Evolutionary conservation across 1,140 invertebrate species (phyloP).

Genomic region (Dryas iulia): DNA sequence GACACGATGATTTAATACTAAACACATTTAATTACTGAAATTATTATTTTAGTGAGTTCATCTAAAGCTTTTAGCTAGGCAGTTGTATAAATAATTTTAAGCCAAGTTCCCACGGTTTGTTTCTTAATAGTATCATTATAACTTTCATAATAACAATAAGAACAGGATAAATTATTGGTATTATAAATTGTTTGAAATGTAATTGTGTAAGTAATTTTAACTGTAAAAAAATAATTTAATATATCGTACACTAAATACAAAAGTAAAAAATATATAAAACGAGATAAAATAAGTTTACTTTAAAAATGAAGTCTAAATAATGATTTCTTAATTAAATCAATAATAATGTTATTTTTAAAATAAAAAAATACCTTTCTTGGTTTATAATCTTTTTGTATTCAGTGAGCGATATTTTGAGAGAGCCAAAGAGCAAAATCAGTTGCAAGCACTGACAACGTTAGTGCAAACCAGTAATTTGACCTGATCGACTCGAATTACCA

Average conservation of each 20-base stretch:
- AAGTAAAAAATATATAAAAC: no score
- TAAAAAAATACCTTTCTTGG: no score
- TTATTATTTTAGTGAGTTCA: background rate
- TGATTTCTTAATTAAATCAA: no score
- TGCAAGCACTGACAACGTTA: slow-evolving; percentile 13
- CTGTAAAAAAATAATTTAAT: no score
- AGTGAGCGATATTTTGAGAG: background rate
- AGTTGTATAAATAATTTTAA: background rate
- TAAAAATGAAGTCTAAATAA: no score
- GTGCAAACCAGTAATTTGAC: slow-evolving; percentile 23
- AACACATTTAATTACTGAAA: background rate
- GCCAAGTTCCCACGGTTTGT: background rate
- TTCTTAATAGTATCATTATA: background rate
- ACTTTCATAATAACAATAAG: background rate
- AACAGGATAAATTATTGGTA: background rate
- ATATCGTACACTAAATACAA: no score
- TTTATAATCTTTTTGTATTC: no score
- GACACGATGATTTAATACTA: background rate
- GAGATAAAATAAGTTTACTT: no score
- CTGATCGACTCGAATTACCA: slow-evolving; percentile 32
- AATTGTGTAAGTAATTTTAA: background rate
- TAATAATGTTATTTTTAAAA: no score
- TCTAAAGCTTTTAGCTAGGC: background rate
- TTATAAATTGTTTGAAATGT: background rate
- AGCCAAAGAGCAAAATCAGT: background rate